Evolutionary conservation across 2,797 vertebrate genomes (phyloP), one percentile per base, ranked within the genome.

Genomic region (Rhinogobio ventralis): DNA sequence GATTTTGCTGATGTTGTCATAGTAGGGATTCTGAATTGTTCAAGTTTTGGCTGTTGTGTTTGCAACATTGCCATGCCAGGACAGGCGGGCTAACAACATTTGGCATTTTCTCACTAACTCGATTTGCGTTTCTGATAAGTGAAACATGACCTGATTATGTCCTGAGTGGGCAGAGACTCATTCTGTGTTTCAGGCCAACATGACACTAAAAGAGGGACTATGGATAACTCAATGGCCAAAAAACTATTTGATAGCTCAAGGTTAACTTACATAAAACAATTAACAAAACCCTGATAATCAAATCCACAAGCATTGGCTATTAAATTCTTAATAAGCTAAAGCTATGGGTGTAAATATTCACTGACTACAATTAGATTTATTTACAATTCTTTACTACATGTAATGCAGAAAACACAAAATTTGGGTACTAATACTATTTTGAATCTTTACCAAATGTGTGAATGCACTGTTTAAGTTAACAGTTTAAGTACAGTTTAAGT

Each of bases 61-160:
- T 33, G 53, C 68, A 60, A 20, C 39, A 7, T 55, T 3, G 4
- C 33, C 28, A 7, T 6, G 39, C n/a, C 2, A 28, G 30, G 17
- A 51, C 25, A 55, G 49, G 1, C 15, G 0, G n/a, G 79, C 51
- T 46, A 42, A 82, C n/a, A 25, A 2, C 33, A 3, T 64, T n/a
- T 51, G 42, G 8, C 60, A 83, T 76, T 69, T 53, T 77, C 62
- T 33, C n/a, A 20, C 49, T 69, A 77, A 84, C 66, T 84, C 4
- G 62, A 83, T 77, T 77, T 20, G n/a, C 45, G 33, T 30, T 17
- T 30, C 55, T 36, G 73, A 77, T 83, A 30, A 68, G 46, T 51
- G 46, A 53, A 51, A 76, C 82, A 17, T 55, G 82, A 76, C 33
- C 82, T 23, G 72, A 83, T 19, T 7, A 4, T 77, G 46, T 77